Base-by-base conservation (phyloP, 2,888 invertebrate species). In the Harpalus rufipes region DNA sequence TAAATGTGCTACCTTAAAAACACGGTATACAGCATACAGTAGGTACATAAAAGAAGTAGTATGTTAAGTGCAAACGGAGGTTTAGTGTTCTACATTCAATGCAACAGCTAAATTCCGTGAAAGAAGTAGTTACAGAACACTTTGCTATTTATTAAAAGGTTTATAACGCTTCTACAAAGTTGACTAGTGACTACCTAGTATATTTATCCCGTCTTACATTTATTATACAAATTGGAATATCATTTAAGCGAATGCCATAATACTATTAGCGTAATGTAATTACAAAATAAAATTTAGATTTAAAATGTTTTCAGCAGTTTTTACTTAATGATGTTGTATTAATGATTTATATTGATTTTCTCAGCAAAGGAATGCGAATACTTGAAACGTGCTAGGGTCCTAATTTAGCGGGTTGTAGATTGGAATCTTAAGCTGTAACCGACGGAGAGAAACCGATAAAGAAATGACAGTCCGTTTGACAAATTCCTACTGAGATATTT, bases 101-200 rank as follows among this genome's bases (percentile, higher is more conserved):
- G 68, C 41, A 39, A 68, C 68, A 68, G 32, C 32, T 68, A 68
- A 68, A 68, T 68, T 41, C 68, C 68, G 39, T 68, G 68, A 68
- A 68, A 68, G 68, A 68, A 68, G 39, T 68, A 68, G 68, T 68
- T 68, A 14, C 39, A 68, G 5, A n/a, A 68, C 68, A 68, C 68
- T 68, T 68, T 39, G 68, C 68, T 68, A 39, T 68, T 68, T 68
- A 68, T 68, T 68, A 68, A 68, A 25, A 68, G 68, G 68, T 68
- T 68, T 68, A 68, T 68, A 41, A 68, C 14, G 68, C 32, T 39
- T 32, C 4, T 39, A 68, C 39, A 68, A 68, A 68, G 32, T 68
- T 51, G 12, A 8, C 44, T 12, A 51, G 10, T 10, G 12, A 8
- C 44, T 51, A 8, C 32, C 32, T 32, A 59, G 59, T 8, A 59